Base-by-base conservation (phyloP, 2,888 invertebrate species). In the Fabriciana adippe region DNA sequence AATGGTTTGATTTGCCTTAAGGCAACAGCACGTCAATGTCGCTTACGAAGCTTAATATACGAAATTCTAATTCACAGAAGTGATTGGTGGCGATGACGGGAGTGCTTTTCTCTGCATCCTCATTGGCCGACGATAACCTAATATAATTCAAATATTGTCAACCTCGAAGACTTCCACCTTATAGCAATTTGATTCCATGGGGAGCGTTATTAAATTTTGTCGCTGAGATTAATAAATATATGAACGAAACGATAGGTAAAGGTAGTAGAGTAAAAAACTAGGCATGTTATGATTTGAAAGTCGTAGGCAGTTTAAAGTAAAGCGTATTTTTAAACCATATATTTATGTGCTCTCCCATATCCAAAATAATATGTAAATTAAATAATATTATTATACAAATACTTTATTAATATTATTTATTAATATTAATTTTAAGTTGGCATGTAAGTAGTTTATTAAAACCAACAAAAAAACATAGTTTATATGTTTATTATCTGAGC, bases 141-240 rank as follows among this genome's bases (percentile, higher is more conserved):
- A 91, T 90, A 84, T 88, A 89, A 90, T 89, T 89, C 88, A 89
- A 90, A 91, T 89, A 91, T 89, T 90, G 85, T 88, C 88, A 88
- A 85, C 86, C 84, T 83, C 80, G 79, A 78, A 81, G 84, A 83
- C 81, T 86, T 82, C 84, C 84, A 83, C 85, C 86, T 87, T 87
- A 86, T 84, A 83, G 88, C 90, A 91, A 92, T 91, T 89, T 90
- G 88, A 86, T 88, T 87, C 80, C 79, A 83, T 80, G 86, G 89
- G 88, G 85, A 83, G 79, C 77, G 75, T 90, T 87, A 92, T 92
- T 87, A 81, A 86, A 90, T 92, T 92, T 89, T 78, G 79, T 78
- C 77, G 79, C 81, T 81, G 85, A 81, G 81, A 84, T 87, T 88
- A 86, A 87, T 86, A 87, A 80, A 88, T 84, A 87, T 82, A 86